Evolutionary conservation across 2,888 invertebrate species (phyloP).

Genomic region (Dugesia japonica): DNA sequence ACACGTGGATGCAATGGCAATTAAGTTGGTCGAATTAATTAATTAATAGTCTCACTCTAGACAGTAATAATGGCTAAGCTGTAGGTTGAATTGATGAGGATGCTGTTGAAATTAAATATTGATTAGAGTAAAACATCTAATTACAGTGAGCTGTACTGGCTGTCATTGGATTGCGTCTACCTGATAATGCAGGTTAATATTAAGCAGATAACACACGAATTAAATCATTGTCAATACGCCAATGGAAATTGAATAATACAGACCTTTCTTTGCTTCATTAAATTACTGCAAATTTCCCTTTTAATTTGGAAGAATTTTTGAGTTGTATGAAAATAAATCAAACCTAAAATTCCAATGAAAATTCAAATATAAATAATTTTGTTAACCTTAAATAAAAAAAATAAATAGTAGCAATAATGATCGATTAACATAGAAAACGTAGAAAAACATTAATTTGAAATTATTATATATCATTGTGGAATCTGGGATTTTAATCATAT

Average conservation of each 20-base stretch:
- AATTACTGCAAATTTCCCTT: no score
- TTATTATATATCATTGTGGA: no score
- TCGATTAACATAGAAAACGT: no score
- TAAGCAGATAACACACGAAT: neutral
- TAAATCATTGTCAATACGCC: conserved; percentile 10
- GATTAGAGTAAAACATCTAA: conserved; percentile 20
- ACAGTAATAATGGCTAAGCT: conserved; percentile 20
- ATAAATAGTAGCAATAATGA: no score
- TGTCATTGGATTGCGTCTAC: conserved; percentile 11
- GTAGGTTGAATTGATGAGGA: conserved; percentile 14
- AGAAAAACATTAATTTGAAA: no score
- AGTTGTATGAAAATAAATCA: no score
- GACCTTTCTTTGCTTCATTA: no score
- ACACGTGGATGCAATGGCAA: conserved; percentile 14
- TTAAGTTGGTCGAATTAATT: conserved; percentile 20
- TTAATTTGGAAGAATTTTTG: no score
- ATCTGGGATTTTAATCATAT: no score
- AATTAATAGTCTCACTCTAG: conserved; percentile 20
- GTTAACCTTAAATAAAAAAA: no score
- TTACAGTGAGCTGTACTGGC: conserved; percentile 4
- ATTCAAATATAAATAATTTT: no score
- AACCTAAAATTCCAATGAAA: no score
- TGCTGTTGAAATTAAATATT: conserved; percentile 16
- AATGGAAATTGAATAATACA: neutral
- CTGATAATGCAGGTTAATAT: neutral